phyloP scores from a whole-genome alignment of 2,113 vertebrate species.

The Hystrix cristata region DNA sequence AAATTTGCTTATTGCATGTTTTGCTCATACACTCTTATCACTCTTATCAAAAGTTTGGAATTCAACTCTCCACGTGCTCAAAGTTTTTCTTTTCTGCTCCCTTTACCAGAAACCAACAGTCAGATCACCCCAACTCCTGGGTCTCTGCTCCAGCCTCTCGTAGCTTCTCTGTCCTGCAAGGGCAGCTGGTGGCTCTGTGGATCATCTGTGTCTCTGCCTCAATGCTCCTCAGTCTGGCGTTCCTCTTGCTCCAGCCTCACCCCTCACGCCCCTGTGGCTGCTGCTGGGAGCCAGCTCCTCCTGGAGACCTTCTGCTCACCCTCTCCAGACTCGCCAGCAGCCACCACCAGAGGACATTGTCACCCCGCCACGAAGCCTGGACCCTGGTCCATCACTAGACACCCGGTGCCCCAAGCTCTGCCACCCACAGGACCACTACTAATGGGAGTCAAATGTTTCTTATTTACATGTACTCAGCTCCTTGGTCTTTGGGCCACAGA shows the following conservation, averaged over 20 bases:
- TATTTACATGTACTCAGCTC: background rate
- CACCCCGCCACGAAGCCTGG: background rate
- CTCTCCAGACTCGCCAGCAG: background rate
- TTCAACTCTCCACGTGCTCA: background rate
- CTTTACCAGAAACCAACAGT: background rate
- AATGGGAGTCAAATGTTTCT: background rate
- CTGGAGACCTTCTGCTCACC: background rate
- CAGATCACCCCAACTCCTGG: too few relatives aligned
- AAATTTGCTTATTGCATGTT: background rate
- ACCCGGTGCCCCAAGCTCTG: background rate
- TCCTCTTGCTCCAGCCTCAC: background rate
- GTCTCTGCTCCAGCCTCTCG: background rate
- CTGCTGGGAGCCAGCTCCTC: background rate
- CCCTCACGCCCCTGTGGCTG: rapidly evolving
- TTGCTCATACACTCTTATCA: background rate
- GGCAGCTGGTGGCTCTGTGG: rapidly evolving
- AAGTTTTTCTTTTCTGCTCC: background rate
- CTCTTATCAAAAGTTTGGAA: background rate
- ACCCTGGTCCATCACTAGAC: rapidly evolving
- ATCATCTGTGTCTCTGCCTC: too few relatives aligned
- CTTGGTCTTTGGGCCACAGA: background rate
- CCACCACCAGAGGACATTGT: background rate
- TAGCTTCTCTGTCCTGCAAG: too few relatives aligned
- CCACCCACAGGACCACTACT: background rate
- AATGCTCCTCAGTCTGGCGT: rapidly evolving